Base-by-base conservation (phyloP, 2,888 invertebrate genomes). In the Pantelozetes paolii region DNA sequence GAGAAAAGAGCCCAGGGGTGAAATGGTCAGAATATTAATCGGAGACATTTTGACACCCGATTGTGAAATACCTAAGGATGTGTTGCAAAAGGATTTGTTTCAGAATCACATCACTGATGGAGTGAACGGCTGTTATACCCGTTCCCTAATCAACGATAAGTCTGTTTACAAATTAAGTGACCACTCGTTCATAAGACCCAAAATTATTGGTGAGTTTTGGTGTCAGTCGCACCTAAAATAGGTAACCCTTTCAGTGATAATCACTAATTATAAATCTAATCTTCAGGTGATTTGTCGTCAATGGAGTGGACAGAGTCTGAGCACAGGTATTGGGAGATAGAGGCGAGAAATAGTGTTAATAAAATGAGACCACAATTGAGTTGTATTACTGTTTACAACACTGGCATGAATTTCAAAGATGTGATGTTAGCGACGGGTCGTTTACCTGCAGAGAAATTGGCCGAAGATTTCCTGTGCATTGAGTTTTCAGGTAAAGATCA, bases 401-500 rank as follows among this genome's bases (percentile, higher is more conserved):
- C 83, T 1, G 80, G 83, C 0, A 78, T 85, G 71, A 85, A 85
- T 81, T 85, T 85, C 82, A 81, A 85, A 74, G 85, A 85, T 78
- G 89, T 98, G 78, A 98, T 98, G 98, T 84, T 98, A 81, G 96
- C 97, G 40, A 93, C 94, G 30, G 97, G 97, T 79, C 95, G 96
- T 84, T 86, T 98, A 77, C 92, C 97, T 71, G 94, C 95, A 40
- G 97, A 98, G 85, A 94, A 85, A 76, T 84, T 85, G 72, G 84
- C 85, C 45, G 85, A 85, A 76, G 84, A 84, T 78, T 80, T 85
- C 76, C 79, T 83, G 50, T 83, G 84, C 40, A 82, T 83, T 81
- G 84, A 84, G 75, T 83, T 83, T 74, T 28, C 74, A 42, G 76
- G 76, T 15, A 23, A 54, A 23, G 77, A 78, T 42, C 48, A 20